Evolutionary conservation across 2,888 invertebrate species (phyloP).

Genomic region (Acronicta aceris): DNA sequence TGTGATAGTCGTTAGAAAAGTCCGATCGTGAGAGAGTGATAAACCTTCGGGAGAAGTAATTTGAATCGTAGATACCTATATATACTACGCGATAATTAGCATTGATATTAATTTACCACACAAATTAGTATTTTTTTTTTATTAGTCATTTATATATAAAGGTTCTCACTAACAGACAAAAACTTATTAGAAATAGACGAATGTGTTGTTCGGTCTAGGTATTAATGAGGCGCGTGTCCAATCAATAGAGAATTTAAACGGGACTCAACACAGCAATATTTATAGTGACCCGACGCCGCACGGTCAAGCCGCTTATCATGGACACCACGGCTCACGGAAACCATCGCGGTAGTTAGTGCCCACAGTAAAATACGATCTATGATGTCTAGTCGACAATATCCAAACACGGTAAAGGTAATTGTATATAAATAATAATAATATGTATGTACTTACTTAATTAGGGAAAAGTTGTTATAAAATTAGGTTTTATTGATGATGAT

Average conservation of each 20-base stretch:
- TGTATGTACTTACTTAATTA: background rate
- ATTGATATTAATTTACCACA: conserved; percentile 42
- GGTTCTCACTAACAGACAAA: background rate
- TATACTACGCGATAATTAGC: conserved; percentile 58
- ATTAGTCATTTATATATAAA: conserved; percentile 4
- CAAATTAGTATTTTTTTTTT: conserved; percentile 28
- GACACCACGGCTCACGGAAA: conserved; percentile 62
- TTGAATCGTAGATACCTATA: conserved; percentile 59
- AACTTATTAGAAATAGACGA: conserved; percentile 30
- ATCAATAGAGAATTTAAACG: conserved; percentile 71
- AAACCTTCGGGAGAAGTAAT: conserved; percentile 75
- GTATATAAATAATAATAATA: background rate
- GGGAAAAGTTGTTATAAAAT: conserved; percentile 33
- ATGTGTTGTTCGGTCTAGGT: conserved; percentile 45
- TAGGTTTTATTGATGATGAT: conserved; percentile 17
- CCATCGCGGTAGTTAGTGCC: conserved; percentile 62
- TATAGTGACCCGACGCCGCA: conserved; percentile 71
- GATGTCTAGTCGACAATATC: conserved; percentile 34
- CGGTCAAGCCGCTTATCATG: conserved; percentile 69
- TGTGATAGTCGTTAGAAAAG: conserved; percentile 79
- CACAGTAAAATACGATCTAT: conserved; percentile 63
- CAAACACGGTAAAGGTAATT: conserved; percentile 8
- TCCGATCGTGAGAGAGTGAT: conserved; percentile 84
- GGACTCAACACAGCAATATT: conserved; percentile 72
- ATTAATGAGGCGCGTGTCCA: conserved; percentile 66